These are phyloP conservation scores for Rousettus leschenaultii DNA, from an alignment of 2,113 vertebrate genomes.

Conservation along the genomic window DNA sequence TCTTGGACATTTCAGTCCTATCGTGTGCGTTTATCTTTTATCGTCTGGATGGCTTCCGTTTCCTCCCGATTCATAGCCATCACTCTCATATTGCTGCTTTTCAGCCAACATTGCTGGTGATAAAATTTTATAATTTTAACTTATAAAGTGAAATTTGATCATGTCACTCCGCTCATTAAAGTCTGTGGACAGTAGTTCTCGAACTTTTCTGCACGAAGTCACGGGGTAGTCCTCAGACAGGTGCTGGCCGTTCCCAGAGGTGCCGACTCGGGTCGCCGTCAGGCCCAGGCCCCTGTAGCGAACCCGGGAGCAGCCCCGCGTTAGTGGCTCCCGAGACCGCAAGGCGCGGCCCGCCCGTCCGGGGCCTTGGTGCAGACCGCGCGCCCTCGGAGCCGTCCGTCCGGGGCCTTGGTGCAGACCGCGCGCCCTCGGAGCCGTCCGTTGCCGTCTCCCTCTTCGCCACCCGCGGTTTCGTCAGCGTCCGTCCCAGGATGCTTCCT, in stretches of 20 bases:
- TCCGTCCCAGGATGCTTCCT: background rate
- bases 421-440: rapidly evolving
- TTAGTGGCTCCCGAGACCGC: too few species aligned
- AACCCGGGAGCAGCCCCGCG: background rate
- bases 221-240: background rate
- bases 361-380: background rate
- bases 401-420: background rate
- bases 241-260: background rate
- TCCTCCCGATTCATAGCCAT: background rate
- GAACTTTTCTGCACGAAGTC: background rate
- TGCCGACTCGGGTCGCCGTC: background rate
- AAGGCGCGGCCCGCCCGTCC: too few species aligned
- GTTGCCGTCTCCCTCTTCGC: background rate
- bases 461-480: background rate
- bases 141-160: background rate
- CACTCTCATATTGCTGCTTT: background rate
- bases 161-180: background rate
- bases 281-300: too few species aligned
- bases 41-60: background rate
- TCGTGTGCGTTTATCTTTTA: background rate
- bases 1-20: background rate
- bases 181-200: background rate
- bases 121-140: background rate
- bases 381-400: too few species aligned
- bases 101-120: background rate